These are phyloP conservation scores for Plecotus auritus DNA, from an alignment of 2,113 vertebrate genomes.

Conservation along the genomic window DNA sequence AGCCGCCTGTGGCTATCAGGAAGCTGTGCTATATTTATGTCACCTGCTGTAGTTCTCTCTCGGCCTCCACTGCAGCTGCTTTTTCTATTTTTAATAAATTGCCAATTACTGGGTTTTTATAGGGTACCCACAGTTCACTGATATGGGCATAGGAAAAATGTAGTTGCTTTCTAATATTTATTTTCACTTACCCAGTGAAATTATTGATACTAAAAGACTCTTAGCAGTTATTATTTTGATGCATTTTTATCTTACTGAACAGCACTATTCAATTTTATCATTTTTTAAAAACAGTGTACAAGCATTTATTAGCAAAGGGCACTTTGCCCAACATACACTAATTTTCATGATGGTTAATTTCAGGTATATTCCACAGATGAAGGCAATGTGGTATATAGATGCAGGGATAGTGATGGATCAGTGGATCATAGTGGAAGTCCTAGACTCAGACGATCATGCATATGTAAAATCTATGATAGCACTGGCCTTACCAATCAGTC, in stretches of 20 bases:
- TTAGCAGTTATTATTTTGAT: neutral
- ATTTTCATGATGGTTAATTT: neutral
- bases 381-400: neutral
- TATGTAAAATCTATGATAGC: neutral
- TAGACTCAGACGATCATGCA: rapidly evolving
- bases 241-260: neutral
- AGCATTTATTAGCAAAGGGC: neutral
- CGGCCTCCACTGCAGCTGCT: neutral
- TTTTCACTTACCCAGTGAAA: slow-evolving; percentile 37
- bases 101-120: slow-evolving; percentile 35
- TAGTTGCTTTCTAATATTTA: slow-evolving; percentile 11
- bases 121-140: neutral
- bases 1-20: neutral
- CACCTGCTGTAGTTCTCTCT: slow-evolving; percentile 5
- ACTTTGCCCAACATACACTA: neutral
- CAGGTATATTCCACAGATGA: neutral
- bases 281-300: neutral
- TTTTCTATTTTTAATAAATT: slow-evolving; percentile 47
- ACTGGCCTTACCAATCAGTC: rapidly evolving
- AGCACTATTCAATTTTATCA: neutral
- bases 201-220: neutral
- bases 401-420: neutral
- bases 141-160: neutral
- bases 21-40: neutral
- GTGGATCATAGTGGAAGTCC: neutral